Evolutionary conservation across 2,113 vertebrate genomes (phyloP), one percentile per base, ranked within the genome.

Genomic region (Pipra filicauda): DNA sequence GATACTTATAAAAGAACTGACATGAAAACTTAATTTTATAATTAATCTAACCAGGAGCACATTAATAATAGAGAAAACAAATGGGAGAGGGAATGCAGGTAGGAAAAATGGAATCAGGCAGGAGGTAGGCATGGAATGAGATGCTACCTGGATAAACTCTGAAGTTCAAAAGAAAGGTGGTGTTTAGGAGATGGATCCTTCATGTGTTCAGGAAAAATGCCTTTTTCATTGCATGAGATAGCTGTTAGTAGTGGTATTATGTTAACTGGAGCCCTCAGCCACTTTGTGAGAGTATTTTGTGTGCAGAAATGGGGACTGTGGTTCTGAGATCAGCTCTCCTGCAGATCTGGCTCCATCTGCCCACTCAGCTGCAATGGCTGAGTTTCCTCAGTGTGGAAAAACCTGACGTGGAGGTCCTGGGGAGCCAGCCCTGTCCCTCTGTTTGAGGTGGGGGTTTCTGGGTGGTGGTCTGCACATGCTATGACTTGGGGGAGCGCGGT

Each of bases 371-470:
- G 37, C 62, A 54, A 31, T 5, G 19, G 37, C 19, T 17, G 23
- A 33, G n/a, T 79, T 69, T 66, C 33, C 61, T 79, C 12, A 57
- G 58, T 35, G 16, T 17, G 2, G 43, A 2, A 76, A 70, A 62
- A 3, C 6, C 43, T 5, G 26, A 1, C 6, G 5, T 1, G 1
- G 26, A 20, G 31, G 2, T 67, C 18, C 48, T 37, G 43, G 37
- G 26, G 55, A 59, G 33, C 48, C 74, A 82, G 44, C 23, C 43
- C 30, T 35, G 12, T 26, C 20, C 23, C 16, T 79, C 12, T 61
- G 0, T 41, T 57, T 52, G 62, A 72, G 44, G 19, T 1, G 6
- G 8, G 65, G 5, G 4, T 35, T 74, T 77, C 17, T 52, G 15
- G 37, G 31, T 70, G 55, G 11, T 46, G 35, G 2, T 48, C 24